Conservation (phyloP, 2,888 invertebrate genomes). For the Leptopilina syphax region DNA sequence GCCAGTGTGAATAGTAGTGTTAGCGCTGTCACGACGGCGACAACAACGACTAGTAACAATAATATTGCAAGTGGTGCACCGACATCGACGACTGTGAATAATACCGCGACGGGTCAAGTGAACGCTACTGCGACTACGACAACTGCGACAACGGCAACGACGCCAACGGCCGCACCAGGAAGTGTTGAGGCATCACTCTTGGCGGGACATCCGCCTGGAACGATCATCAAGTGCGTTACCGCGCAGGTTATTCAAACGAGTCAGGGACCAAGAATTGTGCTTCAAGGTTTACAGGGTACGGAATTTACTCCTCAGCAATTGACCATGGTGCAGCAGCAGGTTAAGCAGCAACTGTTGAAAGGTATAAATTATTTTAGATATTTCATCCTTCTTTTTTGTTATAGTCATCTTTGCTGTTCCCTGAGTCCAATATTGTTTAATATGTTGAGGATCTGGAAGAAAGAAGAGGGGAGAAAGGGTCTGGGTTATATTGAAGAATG, state of each 20-base stretch:
- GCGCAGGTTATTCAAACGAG: conserved; percentile 92
- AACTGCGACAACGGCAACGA: conserved; percentile 50
- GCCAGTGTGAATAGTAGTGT: conserved; percentile 49
- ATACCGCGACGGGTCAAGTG: conserved; percentile 52
- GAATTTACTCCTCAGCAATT: conserved; percentile 90
- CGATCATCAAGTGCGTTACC: conserved; percentile 91
- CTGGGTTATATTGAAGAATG: no score
- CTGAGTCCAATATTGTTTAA: no score
- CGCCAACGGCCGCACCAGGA: conserved; percentile 73
- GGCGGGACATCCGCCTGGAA: conserved; percentile 90
- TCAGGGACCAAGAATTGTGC: conserved; percentile 90
- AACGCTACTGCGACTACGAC: conserved; percentile 51
- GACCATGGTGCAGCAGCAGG: conserved; percentile 90
- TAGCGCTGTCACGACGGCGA: background rate
- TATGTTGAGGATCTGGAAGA: no score
- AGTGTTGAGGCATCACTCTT: conserved; percentile 85
- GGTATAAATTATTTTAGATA: conserved; percentile 77
- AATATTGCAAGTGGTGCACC: conserved; percentile 43
- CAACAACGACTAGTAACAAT: no score
- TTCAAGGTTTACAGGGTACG: conserved; percentile 90
- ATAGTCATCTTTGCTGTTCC: no score
- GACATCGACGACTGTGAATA: conserved; percentile 53
- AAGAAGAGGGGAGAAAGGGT: no score
- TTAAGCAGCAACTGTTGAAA: conserved; percentile 91
- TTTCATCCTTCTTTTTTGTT: conserved; percentile 23